These are phyloP conservation scores for Bradysia coprophila DNA, from an alignment of 1,140 invertebrate species.

Conservation along the genomic window DNA sequence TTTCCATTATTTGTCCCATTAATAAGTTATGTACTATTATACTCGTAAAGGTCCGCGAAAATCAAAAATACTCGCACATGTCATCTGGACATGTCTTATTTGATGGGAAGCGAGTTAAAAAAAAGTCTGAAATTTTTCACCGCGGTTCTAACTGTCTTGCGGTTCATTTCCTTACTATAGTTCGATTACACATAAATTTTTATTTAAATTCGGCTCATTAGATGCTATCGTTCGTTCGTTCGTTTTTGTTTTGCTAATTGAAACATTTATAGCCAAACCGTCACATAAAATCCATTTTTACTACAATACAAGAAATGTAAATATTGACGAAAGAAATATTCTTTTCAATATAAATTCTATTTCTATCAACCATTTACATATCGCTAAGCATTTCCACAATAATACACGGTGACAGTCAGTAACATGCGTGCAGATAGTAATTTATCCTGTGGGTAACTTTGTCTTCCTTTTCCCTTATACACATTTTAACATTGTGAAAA, in stretches of 20 bases:
- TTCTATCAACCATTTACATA: neutral
- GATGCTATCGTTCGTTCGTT: no score
- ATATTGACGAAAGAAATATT: neutral
- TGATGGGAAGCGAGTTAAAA: no score
- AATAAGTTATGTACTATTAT: no score
- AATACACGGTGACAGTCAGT: conserved; percentile 19
- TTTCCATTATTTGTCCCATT: no score
- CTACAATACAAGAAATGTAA: neutral
- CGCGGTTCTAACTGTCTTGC: no score
- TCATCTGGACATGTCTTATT: no score
- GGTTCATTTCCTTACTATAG: no score
- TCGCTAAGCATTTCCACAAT: neutral
- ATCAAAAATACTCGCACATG: no score
- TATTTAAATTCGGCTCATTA: no score
- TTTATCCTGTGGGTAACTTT: conserved; percentile 1
- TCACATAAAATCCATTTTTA: neutral
- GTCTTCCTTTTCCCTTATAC: neutral
- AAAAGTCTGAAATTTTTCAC: no score
- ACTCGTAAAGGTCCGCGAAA: no score
- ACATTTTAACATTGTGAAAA: neutral
- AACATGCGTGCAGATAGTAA: conserved; percentile 14
- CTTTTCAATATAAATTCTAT: neutral
- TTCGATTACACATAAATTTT: no score
- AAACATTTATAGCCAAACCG: neutral
- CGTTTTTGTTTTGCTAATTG: neutral